Evolutionary conservation across 2,113 vertebrate genomes (phyloP).

Genomic region (Nestor notabilis): DNA sequence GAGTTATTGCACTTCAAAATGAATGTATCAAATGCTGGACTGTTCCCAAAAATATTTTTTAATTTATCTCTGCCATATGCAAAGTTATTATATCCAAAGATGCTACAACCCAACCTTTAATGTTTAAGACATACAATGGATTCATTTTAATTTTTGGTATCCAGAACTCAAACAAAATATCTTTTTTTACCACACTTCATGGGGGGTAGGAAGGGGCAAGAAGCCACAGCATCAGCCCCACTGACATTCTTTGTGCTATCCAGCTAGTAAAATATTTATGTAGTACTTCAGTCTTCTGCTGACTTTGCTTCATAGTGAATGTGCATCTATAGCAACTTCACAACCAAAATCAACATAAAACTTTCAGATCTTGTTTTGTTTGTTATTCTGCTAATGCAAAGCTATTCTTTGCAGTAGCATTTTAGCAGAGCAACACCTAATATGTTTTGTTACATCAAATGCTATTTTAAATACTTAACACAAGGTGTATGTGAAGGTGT

Average conservation of each 20-base stretch:
- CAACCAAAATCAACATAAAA: background rate
- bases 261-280: background rate
- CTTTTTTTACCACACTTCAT: background rate
- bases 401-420: background rate
- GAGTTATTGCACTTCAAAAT: background rate
- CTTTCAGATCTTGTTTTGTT: background rate
- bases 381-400: background rate
- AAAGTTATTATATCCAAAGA: background rate
- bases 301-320: background rate
- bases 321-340: background rate
- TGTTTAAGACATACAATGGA: background rate
- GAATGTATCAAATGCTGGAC: background rate
- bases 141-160: background rate
- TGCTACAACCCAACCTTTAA: background rate
- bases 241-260: background rate
- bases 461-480: background rate
- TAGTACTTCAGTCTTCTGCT: background rate
- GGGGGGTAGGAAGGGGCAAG: background rate
- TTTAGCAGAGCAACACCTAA: background rate
- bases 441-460: background rate
- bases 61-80: background rate
- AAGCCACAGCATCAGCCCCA: background rate
- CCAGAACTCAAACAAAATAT: background rate
- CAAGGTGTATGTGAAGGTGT: rapidly evolving
- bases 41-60: background rate